A percentile compares a stretch with the other conserved stretches of the same genome.
These are phyloP conservation scores for Rhorus exstirpatorius DNA, from an alignment of 2,888 invertebrate genomes.

Conservation along the genomic window DNA sequence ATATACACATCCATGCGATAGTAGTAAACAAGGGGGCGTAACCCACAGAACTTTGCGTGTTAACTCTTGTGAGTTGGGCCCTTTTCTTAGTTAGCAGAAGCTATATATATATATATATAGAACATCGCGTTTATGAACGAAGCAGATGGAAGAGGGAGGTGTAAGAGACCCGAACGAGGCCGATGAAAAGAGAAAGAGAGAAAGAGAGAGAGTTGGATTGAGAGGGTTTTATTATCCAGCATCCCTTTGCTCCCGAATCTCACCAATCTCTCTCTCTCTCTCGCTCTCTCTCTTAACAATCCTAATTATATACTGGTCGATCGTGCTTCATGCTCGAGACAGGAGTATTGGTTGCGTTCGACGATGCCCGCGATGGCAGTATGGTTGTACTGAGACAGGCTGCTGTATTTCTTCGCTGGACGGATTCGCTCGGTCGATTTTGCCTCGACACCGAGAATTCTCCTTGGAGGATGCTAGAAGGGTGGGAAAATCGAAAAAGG, in stretches of 20 bases:
- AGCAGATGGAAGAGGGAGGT: conserved; percentile 21
- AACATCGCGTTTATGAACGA: conserved; percentile 9
- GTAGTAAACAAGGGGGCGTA: background rate
- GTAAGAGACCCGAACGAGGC: conserved; percentile 24
- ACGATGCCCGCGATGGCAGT: conserved; percentile 52
- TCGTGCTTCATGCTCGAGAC: conserved; percentile 77
- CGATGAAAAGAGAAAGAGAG: conserved; percentile 1
- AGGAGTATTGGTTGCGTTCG: conserved; percentile 74
- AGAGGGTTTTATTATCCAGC: conserved; percentile 26
- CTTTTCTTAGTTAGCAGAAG: background rate
- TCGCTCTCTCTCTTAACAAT: conserved; percentile 33
- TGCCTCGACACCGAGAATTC: conserved; percentile 27
- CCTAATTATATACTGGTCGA: conserved; percentile 78
- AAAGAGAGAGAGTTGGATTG: background rate
- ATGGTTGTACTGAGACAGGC: conserved; percentile 18
- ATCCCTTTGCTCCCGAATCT: conserved; percentile 6
- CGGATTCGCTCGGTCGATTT: conserved; percentile 47
- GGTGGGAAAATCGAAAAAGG: conserved; percentile 49
- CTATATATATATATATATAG: background rate
- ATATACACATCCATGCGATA: background rate
- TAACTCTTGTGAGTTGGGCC: background rate
- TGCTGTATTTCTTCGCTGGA: conserved; percentile 40
- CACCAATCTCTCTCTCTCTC: conserved; percentile 33
- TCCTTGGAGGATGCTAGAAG: conserved; percentile 20
- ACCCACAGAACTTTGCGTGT: background rate